Percentiles rank a stretch among this genome's conserved stretches.
phyloP scores from a whole-genome alignment of 2,113 vertebrate genomes.

The Misgurnus anguillicaudatus region DNA sequence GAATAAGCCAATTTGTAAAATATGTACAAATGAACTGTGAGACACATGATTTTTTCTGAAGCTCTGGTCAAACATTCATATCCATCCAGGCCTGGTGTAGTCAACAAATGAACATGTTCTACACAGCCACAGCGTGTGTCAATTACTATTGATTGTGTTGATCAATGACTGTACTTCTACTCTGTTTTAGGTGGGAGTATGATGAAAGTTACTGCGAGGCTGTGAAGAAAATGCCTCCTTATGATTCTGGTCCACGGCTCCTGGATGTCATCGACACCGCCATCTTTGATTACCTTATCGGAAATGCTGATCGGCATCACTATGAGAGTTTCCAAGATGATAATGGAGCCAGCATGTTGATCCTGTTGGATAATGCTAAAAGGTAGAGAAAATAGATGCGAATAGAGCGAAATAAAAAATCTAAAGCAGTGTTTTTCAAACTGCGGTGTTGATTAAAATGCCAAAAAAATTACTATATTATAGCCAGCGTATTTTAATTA shows the following conservation, averaged over 20 bases:
- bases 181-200: constrained; percentile 89
- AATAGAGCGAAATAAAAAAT: not conserved
- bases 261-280: constrained; percentile 95
- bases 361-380: constrained; percentile 96
- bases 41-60: not conserved
- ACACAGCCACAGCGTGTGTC: not conserved
- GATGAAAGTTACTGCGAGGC: constrained; percentile 98
- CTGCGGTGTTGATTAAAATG: no score
- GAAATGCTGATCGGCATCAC: constrained; percentile 96
- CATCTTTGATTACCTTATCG: constrained; percentile 94
- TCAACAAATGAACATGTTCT: not conserved
- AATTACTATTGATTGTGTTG: constrained; percentile 11
- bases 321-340: constrained; percentile 99
- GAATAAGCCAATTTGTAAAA: no score
- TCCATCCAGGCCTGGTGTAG: not conserved
- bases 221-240: constrained; percentile 95
- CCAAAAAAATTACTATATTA: no score
- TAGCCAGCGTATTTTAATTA: no score
- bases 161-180: not conserved
- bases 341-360: constrained; percentile 97
- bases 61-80: not conserved
- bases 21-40: no score
- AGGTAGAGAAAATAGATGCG: constrained; percentile 72
- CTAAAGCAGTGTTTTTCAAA: not conserved
- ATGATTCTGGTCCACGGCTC: constrained; percentile 91